Percentiles rank a stretch among this genome's conserved stretches.
Conservation (phyloP, 1,140 invertebrate species). For the Anagrus nilaparvatae region DNA sequence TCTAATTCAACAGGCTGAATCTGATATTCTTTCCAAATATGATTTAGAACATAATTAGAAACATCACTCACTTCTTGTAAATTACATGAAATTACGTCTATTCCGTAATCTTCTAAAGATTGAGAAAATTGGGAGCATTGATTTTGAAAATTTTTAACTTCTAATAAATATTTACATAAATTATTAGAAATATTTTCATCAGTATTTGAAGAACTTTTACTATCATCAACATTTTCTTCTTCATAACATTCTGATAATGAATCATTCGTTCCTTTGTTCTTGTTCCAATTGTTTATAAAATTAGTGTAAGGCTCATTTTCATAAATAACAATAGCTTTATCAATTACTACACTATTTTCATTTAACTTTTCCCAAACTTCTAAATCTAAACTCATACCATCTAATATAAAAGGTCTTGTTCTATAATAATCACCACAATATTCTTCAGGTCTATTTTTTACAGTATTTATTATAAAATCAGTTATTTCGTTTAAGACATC, state of each 20-base stretch:
- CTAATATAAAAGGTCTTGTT: slow-evolving; percentile 47
- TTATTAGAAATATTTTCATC: too few species aligned
- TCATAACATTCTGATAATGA: background rate
- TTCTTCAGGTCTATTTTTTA: slow-evolving; percentile 25
- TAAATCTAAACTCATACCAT: slow-evolving; percentile 42
- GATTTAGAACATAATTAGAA: slow-evolving; percentile 15
- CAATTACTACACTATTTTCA: slow-evolving; percentile 37
- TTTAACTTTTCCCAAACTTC: slow-evolving; percentile 39
- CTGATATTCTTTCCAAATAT: slow-evolving; percentile 20
- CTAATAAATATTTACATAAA: slow-evolving; percentile 6
- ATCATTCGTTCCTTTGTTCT: background rate
- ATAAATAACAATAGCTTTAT: slow-evolving; percentile 42
- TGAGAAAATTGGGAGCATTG: too few species aligned
- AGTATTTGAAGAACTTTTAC: background rate
- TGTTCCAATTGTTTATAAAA: slow-evolving; percentile 16
- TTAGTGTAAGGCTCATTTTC: slow-evolving; percentile 31
- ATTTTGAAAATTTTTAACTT: slow-evolving; percentile 9
- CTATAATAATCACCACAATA: slow-evolving; percentile 16
- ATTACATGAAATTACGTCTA: slow-evolving; percentile 17
- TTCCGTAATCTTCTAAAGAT: slow-evolving; percentile 8
- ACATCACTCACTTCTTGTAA: slow-evolving; percentile 9
- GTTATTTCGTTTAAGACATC: slow-evolving; percentile 27
- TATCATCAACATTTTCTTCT: background rate
- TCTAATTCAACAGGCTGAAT: slow-evolving; percentile 6
- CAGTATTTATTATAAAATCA: slow-evolving; percentile 31